Evolutionary conservation across 1,140 invertebrate species (phyloP).

Genomic region (Diabrotica undecimpunctata): DNA sequence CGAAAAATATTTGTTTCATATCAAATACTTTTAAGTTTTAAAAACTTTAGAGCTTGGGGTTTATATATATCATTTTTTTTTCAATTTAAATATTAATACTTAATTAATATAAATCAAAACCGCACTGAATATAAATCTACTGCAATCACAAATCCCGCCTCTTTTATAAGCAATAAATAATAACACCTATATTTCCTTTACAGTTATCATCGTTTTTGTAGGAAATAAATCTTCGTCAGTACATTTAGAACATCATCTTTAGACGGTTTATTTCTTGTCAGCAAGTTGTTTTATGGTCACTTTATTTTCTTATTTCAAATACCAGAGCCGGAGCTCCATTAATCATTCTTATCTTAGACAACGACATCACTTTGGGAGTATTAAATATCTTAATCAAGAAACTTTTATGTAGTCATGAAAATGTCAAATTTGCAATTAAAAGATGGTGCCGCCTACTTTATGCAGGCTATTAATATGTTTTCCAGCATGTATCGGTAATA

Average conservation of each 20-base stretch:
- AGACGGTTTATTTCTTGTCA: not conserved
- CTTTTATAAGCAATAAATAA: no score
- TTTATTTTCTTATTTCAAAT: not conserved
- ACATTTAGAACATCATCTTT: not conserved
- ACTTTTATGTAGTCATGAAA: constrained; percentile 16
- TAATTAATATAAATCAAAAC: no score
- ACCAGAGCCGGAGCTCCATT: not conserved
- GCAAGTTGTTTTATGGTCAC: constrained; percentile 1
- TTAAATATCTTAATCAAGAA: constrained; percentile 15
- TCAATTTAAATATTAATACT: no score
- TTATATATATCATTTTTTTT: no score
- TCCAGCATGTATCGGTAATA: constrained; percentile 12
- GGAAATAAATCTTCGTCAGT: not conserved
- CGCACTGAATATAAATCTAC: no score
- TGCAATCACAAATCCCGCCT: no score
- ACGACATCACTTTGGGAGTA: not conserved
- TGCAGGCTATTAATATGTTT: constrained; percentile 15
- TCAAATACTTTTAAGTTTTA: no score
- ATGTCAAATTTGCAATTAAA: constrained; percentile 19
- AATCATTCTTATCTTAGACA: constrained; percentile 12
- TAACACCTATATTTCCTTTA: no score
- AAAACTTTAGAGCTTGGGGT: no score
- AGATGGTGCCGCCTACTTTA: constrained; percentile 13
- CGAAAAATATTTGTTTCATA: no score
- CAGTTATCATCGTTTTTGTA: no score